phyloP scores from a whole-genome alignment of 2,888 invertebrate genomes.

The Dorcus hopei region DNA sequence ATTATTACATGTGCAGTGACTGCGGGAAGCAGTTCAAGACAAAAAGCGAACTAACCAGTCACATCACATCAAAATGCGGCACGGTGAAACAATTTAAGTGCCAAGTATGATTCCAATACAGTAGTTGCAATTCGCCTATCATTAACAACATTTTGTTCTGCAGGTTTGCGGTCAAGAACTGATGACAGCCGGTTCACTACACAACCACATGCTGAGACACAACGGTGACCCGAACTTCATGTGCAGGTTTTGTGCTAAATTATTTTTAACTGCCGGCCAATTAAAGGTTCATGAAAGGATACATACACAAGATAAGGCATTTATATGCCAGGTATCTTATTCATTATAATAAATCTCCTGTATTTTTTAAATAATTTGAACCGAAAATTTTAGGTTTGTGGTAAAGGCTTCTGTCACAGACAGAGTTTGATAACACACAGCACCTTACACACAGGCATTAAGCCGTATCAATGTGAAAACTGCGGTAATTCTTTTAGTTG shows the following conservation, averaged over 20 bases:
- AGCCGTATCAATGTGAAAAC: constrained; percentile 52
- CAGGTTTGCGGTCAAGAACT: constrained; percentile 37
- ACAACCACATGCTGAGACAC: constrained; percentile 41
- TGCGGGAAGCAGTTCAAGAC: constrained; percentile 50
- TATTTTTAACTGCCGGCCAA: constrained; percentile 40
- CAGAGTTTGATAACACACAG: constrained; percentile 53
- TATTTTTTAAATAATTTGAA: neutral
- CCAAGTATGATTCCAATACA: constrained; percentile 28
- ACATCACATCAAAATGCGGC: constrained; percentile 48
- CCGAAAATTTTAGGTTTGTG: constrained; percentile 44
- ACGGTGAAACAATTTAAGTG: constrained; percentile 46
- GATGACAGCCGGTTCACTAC: constrained; percentile 40
- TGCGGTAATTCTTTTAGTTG: constrained; percentile 52
- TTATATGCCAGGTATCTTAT: constrained; percentile 36
- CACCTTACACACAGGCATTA: constrained; percentile 50
- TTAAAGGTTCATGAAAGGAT: constrained; percentile 42
- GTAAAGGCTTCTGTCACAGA: constrained; percentile 51
- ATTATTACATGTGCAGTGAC: constrained; percentile 45
- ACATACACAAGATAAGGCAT: constrained; percentile 43
- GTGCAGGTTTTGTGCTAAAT: constrained; percentile 44
- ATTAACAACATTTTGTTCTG: constrained; percentile 13
- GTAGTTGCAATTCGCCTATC: neutral
- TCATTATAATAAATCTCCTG: neutral
- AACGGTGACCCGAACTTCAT: constrained; percentile 35
- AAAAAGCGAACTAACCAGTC: constrained; percentile 42